These are phyloP conservation scores for Adrianichthys oophorus DNA, from an alignment of 2,797 vertebrate genomes.

Conservation along the genomic window DNA sequence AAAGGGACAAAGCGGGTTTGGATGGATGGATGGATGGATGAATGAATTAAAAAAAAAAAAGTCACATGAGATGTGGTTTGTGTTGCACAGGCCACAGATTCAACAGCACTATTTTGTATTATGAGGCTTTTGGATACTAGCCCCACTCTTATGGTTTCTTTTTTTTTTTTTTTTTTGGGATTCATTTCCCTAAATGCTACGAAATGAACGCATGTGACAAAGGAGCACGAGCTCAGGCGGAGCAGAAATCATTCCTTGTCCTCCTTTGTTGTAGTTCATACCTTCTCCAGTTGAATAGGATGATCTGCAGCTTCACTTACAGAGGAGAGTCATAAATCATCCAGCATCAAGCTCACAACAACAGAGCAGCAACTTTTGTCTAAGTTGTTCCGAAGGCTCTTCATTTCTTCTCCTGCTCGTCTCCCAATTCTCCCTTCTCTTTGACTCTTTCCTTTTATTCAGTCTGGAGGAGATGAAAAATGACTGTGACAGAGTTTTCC, in stretches of 20 bases:
- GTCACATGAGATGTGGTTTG: slow-evolving; percentile 12
- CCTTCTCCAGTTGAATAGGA: slow-evolving; percentile 41
- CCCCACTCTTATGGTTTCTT: not conserved
- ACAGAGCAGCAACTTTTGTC: slow-evolving; percentile 49
- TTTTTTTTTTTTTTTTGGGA: slow-evolving; percentile 15
- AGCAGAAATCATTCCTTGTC: slow-evolving; percentile 31
- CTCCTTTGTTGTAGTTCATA: slow-evolving; percentile 25
- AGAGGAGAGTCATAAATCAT: slow-evolving; percentile 56
- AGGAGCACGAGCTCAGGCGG: slow-evolving; percentile 15
- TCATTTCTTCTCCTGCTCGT: slow-evolving; percentile 25
- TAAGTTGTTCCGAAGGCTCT: slow-evolving; percentile 28
- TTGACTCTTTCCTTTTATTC: slow-evolving; percentile 12
- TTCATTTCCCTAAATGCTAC: slow-evolving; percentile 27
- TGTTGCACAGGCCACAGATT: slow-evolving; percentile 25
- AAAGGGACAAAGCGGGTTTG: no score
- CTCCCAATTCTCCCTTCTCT: not conserved
- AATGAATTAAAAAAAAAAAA: no score
- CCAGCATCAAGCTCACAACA: slow-evolving; percentile 26
- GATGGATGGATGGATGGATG: no score
- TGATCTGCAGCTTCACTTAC: slow-evolving; percentile 58
- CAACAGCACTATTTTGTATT: slow-evolving; percentile 18
- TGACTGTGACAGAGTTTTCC: slow-evolving; percentile 14
- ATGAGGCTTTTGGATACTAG: slow-evolving; percentile 28
- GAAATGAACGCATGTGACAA: slow-evolving; percentile 34
- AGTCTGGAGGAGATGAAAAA: slow-evolving; percentile 24